Percentiles rank a stretch among this genome's conserved stretches.
Evolutionary conservation across 37 sponge, comb jelly and placozoan genomes (phyloP).

Genomic region (Tethya wilhelma): DNA sequence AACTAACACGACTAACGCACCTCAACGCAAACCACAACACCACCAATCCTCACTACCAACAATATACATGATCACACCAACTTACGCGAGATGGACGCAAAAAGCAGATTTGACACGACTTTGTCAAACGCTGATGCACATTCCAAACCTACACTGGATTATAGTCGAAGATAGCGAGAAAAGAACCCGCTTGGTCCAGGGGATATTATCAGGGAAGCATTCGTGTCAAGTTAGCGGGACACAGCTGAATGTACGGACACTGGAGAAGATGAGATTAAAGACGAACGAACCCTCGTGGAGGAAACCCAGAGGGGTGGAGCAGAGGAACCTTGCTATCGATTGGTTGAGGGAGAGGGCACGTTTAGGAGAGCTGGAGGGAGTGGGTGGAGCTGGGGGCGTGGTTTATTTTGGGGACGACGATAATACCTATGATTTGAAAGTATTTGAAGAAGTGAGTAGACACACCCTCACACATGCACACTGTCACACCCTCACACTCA

Average conservation of each 20-base stretch:
- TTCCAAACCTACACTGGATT: slow-evolving; percentile 89
- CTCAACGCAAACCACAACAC: background rate
- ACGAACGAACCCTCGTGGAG: slow-evolving; percentile 72
- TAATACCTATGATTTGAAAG: slow-evolving; percentile 83
- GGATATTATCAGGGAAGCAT: slow-evolving; percentile 45
- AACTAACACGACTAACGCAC: no score
- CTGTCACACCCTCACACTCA: no score
- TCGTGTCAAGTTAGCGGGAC: background rate
- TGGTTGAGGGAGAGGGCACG: slow-evolving; percentile 53
- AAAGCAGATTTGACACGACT: slow-evolving; percentile 94
- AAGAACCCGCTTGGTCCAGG: slow-evolving; percentile 75
- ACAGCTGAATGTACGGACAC: slow-evolving; percentile 48
- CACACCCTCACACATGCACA: no score
- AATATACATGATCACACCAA: slow-evolving; percentile 94
- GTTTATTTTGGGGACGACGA: slow-evolving; percentile 98
- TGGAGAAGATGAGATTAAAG: background rate
- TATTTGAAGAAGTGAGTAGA: slow-evolving; percentile 87
- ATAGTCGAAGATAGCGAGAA: slow-evolving; percentile 86
- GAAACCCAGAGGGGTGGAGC: slow-evolving; percentile 88
- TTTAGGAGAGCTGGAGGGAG: slow-evolving; percentile 25
- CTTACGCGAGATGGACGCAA: slow-evolving; percentile 92
- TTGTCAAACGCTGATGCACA: slow-evolving; percentile 89
- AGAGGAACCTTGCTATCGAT: slow-evolving; percentile 81
- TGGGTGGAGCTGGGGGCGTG: slow-evolving; percentile 61
- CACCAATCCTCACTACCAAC: slow-evolving; percentile 20